These are phyloP conservation scores for Poecilia picta DNA, from an alignment of 2,797 vertebrate genomes.

Conservation along the genomic window DNA sequence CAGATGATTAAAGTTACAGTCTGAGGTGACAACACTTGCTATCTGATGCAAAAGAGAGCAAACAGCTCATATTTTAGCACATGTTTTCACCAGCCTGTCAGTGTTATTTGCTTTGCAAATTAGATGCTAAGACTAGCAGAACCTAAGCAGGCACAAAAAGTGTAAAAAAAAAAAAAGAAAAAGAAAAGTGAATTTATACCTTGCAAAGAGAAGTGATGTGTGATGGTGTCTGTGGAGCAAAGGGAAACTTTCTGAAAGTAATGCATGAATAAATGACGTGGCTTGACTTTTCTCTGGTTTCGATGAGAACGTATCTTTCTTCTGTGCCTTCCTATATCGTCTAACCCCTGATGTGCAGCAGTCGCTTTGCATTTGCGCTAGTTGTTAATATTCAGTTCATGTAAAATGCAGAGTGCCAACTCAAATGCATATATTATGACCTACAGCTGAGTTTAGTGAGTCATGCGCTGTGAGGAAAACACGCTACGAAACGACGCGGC, in stretches of 20 bases:
- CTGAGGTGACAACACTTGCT: neutral
- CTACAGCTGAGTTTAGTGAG: slow-evolving; percentile 34
- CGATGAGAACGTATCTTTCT: neutral
- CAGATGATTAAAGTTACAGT: neutral
- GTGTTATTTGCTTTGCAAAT: neutral
- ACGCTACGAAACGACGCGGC: neutral
- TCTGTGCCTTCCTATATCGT: neutral
- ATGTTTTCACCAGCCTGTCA: neutral
- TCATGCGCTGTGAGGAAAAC: slow-evolving; percentile 22
- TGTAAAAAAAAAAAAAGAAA: neutral
- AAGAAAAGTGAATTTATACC: neutral
- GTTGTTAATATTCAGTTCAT: neutral
- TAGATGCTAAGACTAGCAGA: neutral
- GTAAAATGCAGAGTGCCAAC: neutral
- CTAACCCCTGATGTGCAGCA: slow-evolving; percentile 1
- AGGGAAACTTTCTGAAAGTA: neutral
- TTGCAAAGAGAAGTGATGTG: neutral
- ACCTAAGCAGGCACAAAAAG: neutral
- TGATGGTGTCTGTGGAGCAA: neutral
- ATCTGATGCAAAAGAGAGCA: neutral
- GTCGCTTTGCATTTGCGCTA: slow-evolving; percentile 15
- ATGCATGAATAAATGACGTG: neutral
- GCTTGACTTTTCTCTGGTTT: neutral
- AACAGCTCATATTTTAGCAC: neutral
- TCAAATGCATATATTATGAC: slow-evolving; percentile 19